These are phyloP conservation scores for Serripes groenlandicus DNA, from an alignment of 2,888 invertebrate species.

Conservation along the genomic window DNA sequence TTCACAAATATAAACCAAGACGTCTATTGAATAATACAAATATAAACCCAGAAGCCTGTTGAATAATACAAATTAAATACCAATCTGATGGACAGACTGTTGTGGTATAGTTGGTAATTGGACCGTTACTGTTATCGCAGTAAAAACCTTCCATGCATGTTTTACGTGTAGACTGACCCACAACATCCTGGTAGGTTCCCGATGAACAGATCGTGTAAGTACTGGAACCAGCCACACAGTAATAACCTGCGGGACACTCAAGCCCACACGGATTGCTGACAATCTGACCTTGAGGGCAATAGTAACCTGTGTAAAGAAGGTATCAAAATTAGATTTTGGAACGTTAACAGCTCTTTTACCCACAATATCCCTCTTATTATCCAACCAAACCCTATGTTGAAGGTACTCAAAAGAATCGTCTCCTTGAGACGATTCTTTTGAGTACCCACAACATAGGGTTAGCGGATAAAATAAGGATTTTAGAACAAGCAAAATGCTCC, in stretches of 20 bases:
- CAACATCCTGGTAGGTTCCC: constrained; percentile 77
- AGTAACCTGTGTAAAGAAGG: constrained; percentile 76
- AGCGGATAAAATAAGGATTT: no score
- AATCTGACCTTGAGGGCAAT: constrained; percentile 81
- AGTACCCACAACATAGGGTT: no score
- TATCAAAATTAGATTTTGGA: background rate
- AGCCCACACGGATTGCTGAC: constrained; percentile 74
- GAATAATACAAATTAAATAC: no score
- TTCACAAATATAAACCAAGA: no score
- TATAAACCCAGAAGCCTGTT: no score
- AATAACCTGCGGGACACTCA: constrained; percentile 83
- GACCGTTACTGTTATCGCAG: constrained; percentile 81
- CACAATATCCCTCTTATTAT: no score
- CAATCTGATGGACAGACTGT: constrained; percentile 83
- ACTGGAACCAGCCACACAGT: constrained; percentile 78
- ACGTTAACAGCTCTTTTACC: no score
- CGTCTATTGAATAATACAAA: no score
- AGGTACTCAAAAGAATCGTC: no score
- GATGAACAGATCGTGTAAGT: constrained; percentile 78
- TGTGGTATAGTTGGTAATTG: constrained; percentile 80
- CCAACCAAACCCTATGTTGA: no score
- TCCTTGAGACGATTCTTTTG: no score
- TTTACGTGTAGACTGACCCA: constrained; percentile 79
- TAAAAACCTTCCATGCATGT: constrained; percentile 83
- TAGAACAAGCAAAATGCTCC: no score